Evolutionary conservation across 2,797 vertebrate species (phyloP), one percentile per base, ranked within the genome.

Genomic region (Harpagifer antarcticus): DNA sequence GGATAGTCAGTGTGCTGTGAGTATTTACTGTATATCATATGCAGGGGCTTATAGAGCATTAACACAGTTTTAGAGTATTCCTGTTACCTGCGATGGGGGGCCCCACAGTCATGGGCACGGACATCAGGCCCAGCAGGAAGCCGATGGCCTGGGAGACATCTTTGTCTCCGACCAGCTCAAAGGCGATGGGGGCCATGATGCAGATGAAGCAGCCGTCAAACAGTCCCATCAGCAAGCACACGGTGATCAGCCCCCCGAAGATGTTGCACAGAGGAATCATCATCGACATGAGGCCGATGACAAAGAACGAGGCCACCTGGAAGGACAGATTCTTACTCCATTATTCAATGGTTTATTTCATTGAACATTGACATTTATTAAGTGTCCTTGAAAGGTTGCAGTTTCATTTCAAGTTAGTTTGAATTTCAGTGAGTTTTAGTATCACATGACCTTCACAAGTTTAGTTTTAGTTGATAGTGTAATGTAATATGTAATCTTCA

Each of bases 181-280:
- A 99, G 81, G 98, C 98, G 58, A 99, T 98, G 12, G 98, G 98
- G 10, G 97, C 98, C 98, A 99, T 99, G 78, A 99, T 98, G 78
- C 96, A 96, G 93, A 99, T 99, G 91, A 99, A 99, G 90, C 98
- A 99, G 72, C 98, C 98, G 0, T 99, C 98, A 40, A 99, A 99
- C 65, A 99, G 88, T 10, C 98, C 98, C 98, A 99, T 99, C 72
- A 99, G 87, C 77, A 99, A 95, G 78, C 98, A 99, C 45, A 99
- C 97, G 0, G 95, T 96, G 0, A 99, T 95, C 53, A 99, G 96
- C 9, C 94, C 95, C 0, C 95, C 96, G 0, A 99, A 99, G 78
- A 92, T 43, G 0, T 90, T 14, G 76, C 97, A 99, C 79, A 99
- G 76, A 0, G 98, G 98, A 68, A 99, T 97, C 98, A 99, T 97